A percentile compares a stretch with the other conserved stretches of the same genome.
Conservation (phyloP, 1,140 invertebrate genomes). For the Nephila pilipes region DNA sequence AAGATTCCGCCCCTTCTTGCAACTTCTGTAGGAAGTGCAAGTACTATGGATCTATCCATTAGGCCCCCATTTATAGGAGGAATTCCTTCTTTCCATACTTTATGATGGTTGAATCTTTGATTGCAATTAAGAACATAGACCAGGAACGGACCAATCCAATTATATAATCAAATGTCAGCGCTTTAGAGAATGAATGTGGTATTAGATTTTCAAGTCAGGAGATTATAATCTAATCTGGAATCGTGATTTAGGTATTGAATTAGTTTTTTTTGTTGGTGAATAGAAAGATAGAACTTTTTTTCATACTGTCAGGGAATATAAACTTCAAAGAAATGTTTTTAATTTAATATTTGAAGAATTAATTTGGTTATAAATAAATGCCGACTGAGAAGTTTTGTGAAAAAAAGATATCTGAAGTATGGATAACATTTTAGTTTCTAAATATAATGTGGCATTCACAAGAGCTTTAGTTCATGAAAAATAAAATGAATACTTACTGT, state of each 20-base stretch:
- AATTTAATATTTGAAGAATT: neutral
- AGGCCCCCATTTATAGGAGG: neutral
- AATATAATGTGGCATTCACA: too few species aligned
- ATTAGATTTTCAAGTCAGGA: slow-evolving; percentile 30
- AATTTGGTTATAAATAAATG: neutral
- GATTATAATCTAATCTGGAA: slow-evolving; percentile 54
- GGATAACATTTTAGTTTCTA: too few species aligned
- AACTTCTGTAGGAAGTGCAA: neutral
- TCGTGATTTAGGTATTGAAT: slow-evolving; percentile 34
- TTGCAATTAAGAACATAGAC: slow-evolving; percentile 39
- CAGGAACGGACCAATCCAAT: neutral
- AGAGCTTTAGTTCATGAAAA: too few species aligned
- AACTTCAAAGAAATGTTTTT: neutral
- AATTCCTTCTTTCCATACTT: neutral
- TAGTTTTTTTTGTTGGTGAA: neutral
- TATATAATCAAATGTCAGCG: slow-evolving; percentile 48
- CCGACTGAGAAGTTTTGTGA: too few species aligned
- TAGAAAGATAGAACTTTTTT: neutral
- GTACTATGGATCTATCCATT: neutral
- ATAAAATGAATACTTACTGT: too few species aligned
- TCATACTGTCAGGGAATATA: neutral
- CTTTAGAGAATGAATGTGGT: neutral
- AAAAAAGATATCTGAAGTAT: too few species aligned
- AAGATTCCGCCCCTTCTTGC: slow-evolving; percentile 4
- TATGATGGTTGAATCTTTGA: neutral